Evolutionary conservation across 1,140 invertebrate genomes (phyloP), one percentile per base, ranked within the genome.

Genomic region (Calephelis nemesis): DNA sequence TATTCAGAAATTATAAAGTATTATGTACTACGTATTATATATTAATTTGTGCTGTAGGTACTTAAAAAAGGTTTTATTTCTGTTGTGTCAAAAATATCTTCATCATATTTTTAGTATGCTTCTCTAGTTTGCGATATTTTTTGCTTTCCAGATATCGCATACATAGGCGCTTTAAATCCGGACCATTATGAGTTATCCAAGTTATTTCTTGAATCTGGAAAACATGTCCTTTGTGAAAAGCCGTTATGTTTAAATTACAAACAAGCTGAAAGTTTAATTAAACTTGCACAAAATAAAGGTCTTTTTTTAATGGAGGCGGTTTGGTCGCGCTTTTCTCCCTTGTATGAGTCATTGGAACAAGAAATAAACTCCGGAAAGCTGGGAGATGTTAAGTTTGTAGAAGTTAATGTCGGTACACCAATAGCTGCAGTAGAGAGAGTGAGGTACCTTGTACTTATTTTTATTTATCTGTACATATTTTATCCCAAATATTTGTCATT

Each of bases 251-350:
- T 30, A 4, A 30, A 30, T 30, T 4, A 30, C 30, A 30, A 30
- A 3, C 30, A 30, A 30, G 4, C 30, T 30, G 30, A 2, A 30
- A 30, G 30, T 4, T 30, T 30, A 4, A 30, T 30, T 30, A 30
- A 30, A 30, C 30, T 30, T 30, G 30, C 30, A 30, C 1, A 30
- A 30, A 30, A 2, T 4, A 30, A 95, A 79, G 94, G 95, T 7
- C 78, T 96, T 0, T 97, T 98, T 79, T 82, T 98, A 0, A 97
- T 97, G 96, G 97, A 97, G 93, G 97, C 94, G 10, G 92, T 97
- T 48, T 98, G 97, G 97, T 96, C 95, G 45, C 92, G 97, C 40
- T 97, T 94, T 79, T 95, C 97, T 74, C 97, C 97, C 0, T 93
- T 93, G 8, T 97, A 97, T 77, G 83, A 94, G 30, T 91, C 93